Conservation (phyloP, 2,888 invertebrate species). For the Elegia similella region DNA sequence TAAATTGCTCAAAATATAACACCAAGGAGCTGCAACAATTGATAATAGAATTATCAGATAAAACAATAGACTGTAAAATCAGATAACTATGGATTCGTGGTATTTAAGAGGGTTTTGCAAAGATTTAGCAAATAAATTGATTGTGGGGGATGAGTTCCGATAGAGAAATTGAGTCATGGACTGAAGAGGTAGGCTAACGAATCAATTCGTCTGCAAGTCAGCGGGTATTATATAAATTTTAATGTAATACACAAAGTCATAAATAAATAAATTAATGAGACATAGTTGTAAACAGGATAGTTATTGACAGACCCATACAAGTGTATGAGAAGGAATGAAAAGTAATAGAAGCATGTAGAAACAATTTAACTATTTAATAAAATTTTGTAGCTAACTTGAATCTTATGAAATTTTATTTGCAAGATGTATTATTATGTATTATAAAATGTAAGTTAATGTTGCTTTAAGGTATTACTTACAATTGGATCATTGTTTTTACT, state of each 20-base stretch:
- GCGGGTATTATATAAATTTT: slow-evolving; percentile 39
- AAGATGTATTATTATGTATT: slow-evolving; percentile 80
- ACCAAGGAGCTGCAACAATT: slow-evolving; percentile 30
- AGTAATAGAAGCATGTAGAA: slow-evolving; percentile 66
- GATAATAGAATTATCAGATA: slow-evolving; percentile 12
- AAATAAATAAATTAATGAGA: slow-evolving; percentile 34
- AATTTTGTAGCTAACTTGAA: slow-evolving; percentile 78
- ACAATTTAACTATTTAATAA: slow-evolving; percentile 74
- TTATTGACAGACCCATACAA: slow-evolving; percentile 37
- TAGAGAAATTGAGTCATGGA: slow-evolving; percentile 57
- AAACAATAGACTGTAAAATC: slow-evolving; percentile 9
- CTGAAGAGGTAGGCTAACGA: slow-evolving; percentile 53
- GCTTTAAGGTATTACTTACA: slow-evolving; percentile 77
- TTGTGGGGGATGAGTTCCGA: slow-evolving; percentile 44
- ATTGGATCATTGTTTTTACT: slow-evolving; percentile 71
- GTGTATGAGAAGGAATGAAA: slow-evolving; percentile 46
- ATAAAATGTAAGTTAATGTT: slow-evolving; percentile 78
- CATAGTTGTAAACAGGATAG: slow-evolving; percentile 45
- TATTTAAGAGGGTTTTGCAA: slow-evolving; percentile 22
- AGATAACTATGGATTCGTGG: slow-evolving; percentile 15
- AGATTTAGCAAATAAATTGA: slow-evolving; percentile 46
- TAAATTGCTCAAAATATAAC: slow-evolving; percentile 46
- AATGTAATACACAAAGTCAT: slow-evolving; percentile 62
- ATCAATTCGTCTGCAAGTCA: slow-evolving; percentile 43
- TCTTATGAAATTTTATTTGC: slow-evolving; percentile 78